Evolutionary conservation across 2,113 vertebrate genomes (phyloP).

Genomic region (Desmodus rotundus): DNA sequence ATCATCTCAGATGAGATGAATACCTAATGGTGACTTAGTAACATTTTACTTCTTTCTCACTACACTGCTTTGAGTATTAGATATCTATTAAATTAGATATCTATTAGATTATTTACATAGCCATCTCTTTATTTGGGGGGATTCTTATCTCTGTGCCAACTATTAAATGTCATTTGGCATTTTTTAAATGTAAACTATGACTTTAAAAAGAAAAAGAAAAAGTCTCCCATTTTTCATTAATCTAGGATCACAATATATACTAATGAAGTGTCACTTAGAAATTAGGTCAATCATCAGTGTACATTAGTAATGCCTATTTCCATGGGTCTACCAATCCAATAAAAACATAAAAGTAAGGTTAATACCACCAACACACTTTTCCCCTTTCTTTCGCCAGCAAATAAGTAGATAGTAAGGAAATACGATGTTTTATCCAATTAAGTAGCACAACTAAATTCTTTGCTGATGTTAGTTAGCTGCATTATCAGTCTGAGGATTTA

Average conservation of each 20-base stretch:
- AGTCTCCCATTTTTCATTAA: neutral
- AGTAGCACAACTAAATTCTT: neutral
- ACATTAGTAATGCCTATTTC: neutral
- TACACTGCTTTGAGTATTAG: neutral
- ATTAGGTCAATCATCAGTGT: neutral
- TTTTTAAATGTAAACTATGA: neutral
- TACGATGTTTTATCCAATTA: neutral
- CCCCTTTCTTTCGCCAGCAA: neutral
- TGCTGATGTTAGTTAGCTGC: neutral
- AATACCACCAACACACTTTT: neutral
- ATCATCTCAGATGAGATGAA: conserved; percentile 30
- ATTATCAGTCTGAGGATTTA: neutral
- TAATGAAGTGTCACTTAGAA: neutral
- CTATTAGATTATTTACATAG: neutral
- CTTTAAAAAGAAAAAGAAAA: neutral
- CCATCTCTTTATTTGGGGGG: neutral
- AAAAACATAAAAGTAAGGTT: neutral
- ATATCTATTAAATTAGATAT: neutral
- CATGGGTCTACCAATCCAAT: neutral
- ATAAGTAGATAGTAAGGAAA: neutral
- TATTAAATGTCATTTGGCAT: neutral
- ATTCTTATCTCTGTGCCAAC: neutral
- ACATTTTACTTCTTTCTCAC: neutral
- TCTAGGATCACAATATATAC: neutral
- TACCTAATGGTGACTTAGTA: neutral